Conservation (phyloP, 2,888 invertebrate species). For the Hedychridium roseum region DNA sequence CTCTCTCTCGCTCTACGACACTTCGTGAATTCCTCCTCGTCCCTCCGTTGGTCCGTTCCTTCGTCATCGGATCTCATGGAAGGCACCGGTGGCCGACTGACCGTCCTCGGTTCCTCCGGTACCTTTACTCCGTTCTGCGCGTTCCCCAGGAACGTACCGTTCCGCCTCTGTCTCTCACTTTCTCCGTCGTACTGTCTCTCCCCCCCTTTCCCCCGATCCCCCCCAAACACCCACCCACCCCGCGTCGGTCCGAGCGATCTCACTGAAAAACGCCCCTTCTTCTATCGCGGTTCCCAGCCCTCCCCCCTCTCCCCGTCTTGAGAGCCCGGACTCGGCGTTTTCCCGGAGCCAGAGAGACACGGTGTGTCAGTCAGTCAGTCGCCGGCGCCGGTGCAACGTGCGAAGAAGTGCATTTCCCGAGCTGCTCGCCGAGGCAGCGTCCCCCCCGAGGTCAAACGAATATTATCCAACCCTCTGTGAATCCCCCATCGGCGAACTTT, state of each 20-base stretch:
- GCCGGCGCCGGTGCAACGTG: too few species aligned
- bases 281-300: too few species aligned
- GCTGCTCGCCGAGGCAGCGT: too few species aligned
- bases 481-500: too few species aligned
- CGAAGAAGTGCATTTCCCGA: too few species aligned
- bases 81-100: conserved; percentile 57
- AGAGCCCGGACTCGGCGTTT: too few species aligned
- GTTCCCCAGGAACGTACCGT: conserved; percentile 56
- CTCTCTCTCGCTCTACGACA: not conserved
- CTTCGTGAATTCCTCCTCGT: conserved; percentile 7
- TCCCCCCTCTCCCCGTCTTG: too few species aligned
- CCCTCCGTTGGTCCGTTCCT: conserved; percentile 24
- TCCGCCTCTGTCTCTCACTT: conserved; percentile 27
- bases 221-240: not conserved
- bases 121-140: conserved; percentile 60
- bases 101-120: conserved; percentile 44
- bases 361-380: too few species aligned
- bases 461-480: too few species aligned
- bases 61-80: conserved; percentile 53
- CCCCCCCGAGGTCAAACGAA: too few species aligned
- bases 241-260: not conserved
- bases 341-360: too few species aligned
- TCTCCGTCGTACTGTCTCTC: not conserved
- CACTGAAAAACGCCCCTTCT: too few species aligned
- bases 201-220: not conserved